Conservation (phyloP, 2,888 invertebrate genomes). For the Synergus laeviventris region DNA sequence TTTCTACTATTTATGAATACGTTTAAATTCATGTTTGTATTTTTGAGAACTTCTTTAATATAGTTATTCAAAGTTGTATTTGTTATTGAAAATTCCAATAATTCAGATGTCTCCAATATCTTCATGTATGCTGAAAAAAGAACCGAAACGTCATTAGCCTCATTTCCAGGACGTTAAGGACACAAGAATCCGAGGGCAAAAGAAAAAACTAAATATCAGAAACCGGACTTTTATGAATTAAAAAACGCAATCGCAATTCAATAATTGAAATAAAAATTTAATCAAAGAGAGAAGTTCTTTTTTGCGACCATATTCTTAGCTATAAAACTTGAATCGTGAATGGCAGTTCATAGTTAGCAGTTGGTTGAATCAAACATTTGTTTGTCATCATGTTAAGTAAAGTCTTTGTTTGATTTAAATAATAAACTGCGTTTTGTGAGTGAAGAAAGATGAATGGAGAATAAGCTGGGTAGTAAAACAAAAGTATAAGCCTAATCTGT, state of each 20-base stretch:
- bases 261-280: not conserved
- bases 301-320: not conserved
- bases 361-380: too few species aligned
- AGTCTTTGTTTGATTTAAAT: too few species aligned
- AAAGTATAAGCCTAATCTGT: not conserved
- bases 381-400: too few species aligned
- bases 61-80: too few species aligned
- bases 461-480: not conserved
- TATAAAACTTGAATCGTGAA: not conserved
- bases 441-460: not conserved
- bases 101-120: constrained; percentile 44
- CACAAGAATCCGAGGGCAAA: not conserved
- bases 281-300: not conserved
- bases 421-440: too few species aligned
- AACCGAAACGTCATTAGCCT: constrained; percentile 34
- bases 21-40: not conserved
- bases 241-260: not conserved
- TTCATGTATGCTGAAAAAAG: constrained; percentile 14
- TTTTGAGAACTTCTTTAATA: too few species aligned
- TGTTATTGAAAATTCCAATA: constrained; percentile 44
- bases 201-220: not conserved
- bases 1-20: not conserved
- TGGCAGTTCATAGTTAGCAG: not conserved
- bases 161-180: constrained; percentile 17
- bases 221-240: not conserved